A percentile compares a stretch with the other conserved stretches of the same genome.
Evolutionary conservation across 1,140 invertebrate genomes (phyloP).

Genomic region (Drosophila kurseongensis): DNA sequence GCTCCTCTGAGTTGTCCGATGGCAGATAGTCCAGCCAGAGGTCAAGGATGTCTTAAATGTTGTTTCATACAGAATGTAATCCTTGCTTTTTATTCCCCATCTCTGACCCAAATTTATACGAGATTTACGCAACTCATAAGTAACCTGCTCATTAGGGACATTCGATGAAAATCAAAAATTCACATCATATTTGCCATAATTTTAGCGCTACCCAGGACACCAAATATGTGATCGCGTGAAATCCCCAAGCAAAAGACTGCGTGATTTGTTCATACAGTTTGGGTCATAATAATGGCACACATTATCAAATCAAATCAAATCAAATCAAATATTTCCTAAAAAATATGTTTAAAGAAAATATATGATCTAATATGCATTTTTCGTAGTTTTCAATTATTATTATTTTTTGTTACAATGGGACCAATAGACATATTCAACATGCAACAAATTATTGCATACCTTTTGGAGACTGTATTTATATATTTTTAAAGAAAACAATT

Average conservation of each 20-base stretch:
- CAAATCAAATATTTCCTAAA: no score
- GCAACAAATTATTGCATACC: no score
- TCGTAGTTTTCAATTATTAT: no score
- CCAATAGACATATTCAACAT: no score
- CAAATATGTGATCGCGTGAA: conserved; percentile 53
- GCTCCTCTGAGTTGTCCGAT: conserved; percentile 29
- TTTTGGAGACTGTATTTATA: no score
- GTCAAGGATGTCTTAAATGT: conserved; percentile 63
- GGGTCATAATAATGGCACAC: neutral
- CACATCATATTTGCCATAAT: conserved; percentile 72
- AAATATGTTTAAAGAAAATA: no score
- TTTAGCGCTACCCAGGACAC: conserved; percentile 32
- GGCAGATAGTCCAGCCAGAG: conserved; percentile 32
- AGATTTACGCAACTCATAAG: conserved; percentile 45
- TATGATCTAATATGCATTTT: no score
- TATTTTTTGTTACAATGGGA: no score
- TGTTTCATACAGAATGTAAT: neutral
- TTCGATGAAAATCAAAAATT: conserved; percentile 50
- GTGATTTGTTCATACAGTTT: conserved; percentile 8
- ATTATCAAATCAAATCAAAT: neutral
- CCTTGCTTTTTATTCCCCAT: neutral
- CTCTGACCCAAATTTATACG: conserved; percentile 20
- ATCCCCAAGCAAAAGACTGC: conserved; percentile 31
- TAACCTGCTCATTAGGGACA: conserved; percentile 59
- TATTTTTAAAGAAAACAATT: no score